Base-by-base conservation (phyloP, 2,113 vertebrate genomes). In the Coptodon bakossiorum region DNA sequence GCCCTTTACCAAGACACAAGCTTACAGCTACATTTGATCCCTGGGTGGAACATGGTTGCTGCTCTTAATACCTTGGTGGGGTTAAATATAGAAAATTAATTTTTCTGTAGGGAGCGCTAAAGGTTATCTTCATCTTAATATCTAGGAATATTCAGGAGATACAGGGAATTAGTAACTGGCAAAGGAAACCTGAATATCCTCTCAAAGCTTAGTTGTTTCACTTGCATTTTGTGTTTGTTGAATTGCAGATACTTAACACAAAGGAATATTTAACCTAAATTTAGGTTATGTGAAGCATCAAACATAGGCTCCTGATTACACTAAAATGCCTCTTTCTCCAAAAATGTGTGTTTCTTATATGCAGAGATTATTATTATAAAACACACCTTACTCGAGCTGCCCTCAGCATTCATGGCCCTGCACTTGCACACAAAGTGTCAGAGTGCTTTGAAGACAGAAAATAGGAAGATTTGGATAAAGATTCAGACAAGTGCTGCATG, bases 11-110 rank as follows among this genome's bases (percentile, higher is more conserved):
- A 78, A 31, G 1, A 50, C 73, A 52, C 45, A 52, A 1, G 45
- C 0, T 78, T n/a, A 31, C 10, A 50, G 73, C 43, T 31, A 0
- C 43, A 19, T 50, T 0, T 78, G 43, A 50, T 78, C 6, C 3
- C 40, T 3, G 24, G 22, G 54, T 57, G 12, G n/a, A 6, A 22
- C 53, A 3, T 27, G 54, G 11, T 27, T 13, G 6, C 12, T 57
- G 22, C 12, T 57, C 6, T 13, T 14, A 57, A 14, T 57, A 57
- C 24, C 56, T 29, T 27, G 6, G 24, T 13, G 6, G 6, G 4
- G 24, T 57, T 57, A 29, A 29, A 57, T 29, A 12, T 27, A 27
- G 11, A 29, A 57, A 27, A 14, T 27, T 2, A 14, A 24, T 57
- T 57, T 29, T 57, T 57, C 22, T 57, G 6, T 12, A 27, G 9